Percentiles rank a stretch among this genome's conserved stretches.
Conservation (phyloP, 92 coral and sea anemone genomes). For the Epizoanthus scotinus region DNA sequence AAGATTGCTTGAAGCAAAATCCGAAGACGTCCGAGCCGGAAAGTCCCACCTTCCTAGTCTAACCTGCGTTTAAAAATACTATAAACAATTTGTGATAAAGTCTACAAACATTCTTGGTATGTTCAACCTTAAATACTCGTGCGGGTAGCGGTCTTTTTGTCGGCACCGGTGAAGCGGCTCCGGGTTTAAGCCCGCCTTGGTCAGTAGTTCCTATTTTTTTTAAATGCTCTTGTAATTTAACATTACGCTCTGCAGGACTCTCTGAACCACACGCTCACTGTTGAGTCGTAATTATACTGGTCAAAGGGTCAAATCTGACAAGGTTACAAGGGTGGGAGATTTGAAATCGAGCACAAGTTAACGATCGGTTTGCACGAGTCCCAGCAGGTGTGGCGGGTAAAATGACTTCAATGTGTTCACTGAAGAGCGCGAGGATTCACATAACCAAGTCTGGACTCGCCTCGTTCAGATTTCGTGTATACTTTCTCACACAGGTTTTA, state of each 20-base stretch:
- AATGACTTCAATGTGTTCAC: not conserved
- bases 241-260: not conserved
- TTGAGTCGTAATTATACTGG: not conserved
- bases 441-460: not conserved
- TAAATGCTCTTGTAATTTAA: not conserved
- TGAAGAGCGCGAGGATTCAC: not conserved
- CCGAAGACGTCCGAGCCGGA: constrained; percentile 24
- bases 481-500: constrained; percentile 3
- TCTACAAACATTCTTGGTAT: not conserved
- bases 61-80: not conserved
- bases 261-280: not conserved
- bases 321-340: not conserved
- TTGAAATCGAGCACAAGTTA: constrained; percentile 1
- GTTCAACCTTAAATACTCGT: not conserved
- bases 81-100: constrained; percentile 6
- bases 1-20: constrained; percentile 5
- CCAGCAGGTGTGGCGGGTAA: not conserved
- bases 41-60: constrained; percentile 17
- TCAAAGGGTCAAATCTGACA: constrained; percentile 24
- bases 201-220: not conserved
- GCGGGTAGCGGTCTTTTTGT: constrained; percentile 33
- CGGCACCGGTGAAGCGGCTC: not conserved
- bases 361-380: not conserved
- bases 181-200: constrained; percentile 1
- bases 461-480: constrained; percentile 4